Conservation (phyloP, 2,797 vertebrate species). For the Sandelia bainsii region DNA sequence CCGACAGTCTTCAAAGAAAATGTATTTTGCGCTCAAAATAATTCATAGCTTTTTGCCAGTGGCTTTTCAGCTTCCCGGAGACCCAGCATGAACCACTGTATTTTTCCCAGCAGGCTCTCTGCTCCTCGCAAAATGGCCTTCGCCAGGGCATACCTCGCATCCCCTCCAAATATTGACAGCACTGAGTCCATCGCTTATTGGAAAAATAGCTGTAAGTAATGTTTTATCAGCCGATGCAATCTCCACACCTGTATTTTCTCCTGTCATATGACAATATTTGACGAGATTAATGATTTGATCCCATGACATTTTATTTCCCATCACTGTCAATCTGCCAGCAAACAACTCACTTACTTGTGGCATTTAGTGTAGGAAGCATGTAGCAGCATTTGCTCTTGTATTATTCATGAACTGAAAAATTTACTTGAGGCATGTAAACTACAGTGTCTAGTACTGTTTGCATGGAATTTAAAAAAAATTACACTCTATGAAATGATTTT, state of each 20-base stretch:
- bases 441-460: slow-evolving; percentile 46
- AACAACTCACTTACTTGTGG: slow-evolving; percentile 78
- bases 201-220: slow-evolving; percentile 85
- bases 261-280: slow-evolving; percentile 82
- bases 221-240: slow-evolving; percentile 84
- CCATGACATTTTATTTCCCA: slow-evolving; percentile 80
- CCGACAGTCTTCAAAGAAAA: slow-evolving; percentile 88
- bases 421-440: slow-evolving; percentile 59
- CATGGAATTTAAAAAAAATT: slow-evolving; percentile 18
- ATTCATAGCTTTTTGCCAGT: slow-evolving; percentile 88
- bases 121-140: slow-evolving; percentile 84
- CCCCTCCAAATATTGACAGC: slow-evolving; percentile 87
- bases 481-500: slow-evolving; percentile 17
- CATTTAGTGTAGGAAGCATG: slow-evolving; percentile 74
- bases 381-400: slow-evolving; percentile 64
- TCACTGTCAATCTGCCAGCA: slow-evolving; percentile 72
- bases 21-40: slow-evolving; percentile 89
- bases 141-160: slow-evolving; percentile 78
- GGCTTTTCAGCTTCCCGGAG: slow-evolving; percentile 86
- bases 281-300: slow-evolving; percentile 83
- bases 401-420: slow-evolving; percentile 69
- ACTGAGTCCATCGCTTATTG: slow-evolving; percentile 83
- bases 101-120: slow-evolving; percentile 89
- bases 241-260: slow-evolving; percentile 80
- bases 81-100: slow-evolving; percentile 87